phyloP scores from a whole-genome alignment of 2,888 invertebrate species.

The Pasiphila rectangulata region DNA sequence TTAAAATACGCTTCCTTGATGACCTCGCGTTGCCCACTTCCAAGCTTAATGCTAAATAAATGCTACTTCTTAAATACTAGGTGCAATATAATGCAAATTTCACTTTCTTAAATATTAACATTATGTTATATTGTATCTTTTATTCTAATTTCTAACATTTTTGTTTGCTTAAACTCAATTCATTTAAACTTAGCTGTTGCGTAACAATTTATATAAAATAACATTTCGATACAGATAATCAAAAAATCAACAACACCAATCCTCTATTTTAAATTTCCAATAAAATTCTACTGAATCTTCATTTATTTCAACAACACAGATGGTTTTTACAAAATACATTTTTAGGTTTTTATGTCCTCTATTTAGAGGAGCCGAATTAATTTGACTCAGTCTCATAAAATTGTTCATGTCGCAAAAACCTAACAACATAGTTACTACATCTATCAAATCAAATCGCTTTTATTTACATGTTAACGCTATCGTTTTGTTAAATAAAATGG shows the following conservation, averaged over 20 bases:
- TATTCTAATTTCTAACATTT: background rate
- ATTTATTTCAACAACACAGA: background rate
- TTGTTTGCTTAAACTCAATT: background rate
- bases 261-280: background rate
- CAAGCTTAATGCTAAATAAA: slow-evolving; percentile 52
- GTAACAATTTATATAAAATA: background rate
- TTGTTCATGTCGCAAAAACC: slow-evolving; percentile 12
- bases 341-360: background rate
- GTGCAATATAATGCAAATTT: slow-evolving; percentile 73
- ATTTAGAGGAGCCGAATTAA: slow-evolving; percentile 15
- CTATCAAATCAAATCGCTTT: background rate
- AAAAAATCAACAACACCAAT: too few relatives aligned
- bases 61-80: slow-evolving; percentile 69
- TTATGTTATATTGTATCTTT: slow-evolving; percentile 48
- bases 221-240: background rate
- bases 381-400: slow-evolving; percentile 30
- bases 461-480: background rate
- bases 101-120: slow-evolving; percentile 49
- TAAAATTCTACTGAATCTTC: background rate
- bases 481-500: slow-evolving; percentile 8
- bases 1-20: slow-evolving; percentile 1
- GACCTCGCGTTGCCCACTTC: slow-evolving; percentile 45
- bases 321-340: background rate
- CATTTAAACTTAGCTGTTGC: background rate
- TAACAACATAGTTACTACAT: background rate